phyloP scores from a whole-genome alignment of 2,888 invertebrate genomes.

The Aspidiotus rigidus region DNA sequence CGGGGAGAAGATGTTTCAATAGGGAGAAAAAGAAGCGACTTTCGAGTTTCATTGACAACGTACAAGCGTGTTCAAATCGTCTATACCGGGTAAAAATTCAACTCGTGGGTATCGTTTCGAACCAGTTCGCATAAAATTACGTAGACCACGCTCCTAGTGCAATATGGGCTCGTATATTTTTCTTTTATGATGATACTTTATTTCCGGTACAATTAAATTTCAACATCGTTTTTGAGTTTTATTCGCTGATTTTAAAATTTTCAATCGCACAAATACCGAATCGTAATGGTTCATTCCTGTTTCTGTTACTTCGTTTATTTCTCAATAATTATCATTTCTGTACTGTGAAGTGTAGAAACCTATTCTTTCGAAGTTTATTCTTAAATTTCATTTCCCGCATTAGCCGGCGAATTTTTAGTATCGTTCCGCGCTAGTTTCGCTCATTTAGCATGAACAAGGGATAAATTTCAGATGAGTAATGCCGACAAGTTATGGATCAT shows the following conservation, averaged over 20 bases:
- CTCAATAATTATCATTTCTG: neutral
- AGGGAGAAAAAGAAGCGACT: constrained; percentile 24
- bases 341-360: no score
- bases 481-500: constrained; percentile 32
- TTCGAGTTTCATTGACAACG: constrained; percentile 31
- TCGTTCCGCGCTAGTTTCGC: no score
- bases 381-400: no score
- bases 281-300: no score
- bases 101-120: constrained; percentile 14
- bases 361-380: no score
- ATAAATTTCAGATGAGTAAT: constrained; percentile 32
- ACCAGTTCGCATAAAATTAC: constrained; percentile 22
- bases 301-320: neutral
- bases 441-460: constrained; percentile 22
- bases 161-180: neutral
- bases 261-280: no score
- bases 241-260: no score
- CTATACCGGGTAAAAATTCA: constrained; percentile 21
- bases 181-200: neutral
- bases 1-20: constrained; percentile 31
- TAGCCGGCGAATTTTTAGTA: no score
- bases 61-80: constrained; percentile 9
- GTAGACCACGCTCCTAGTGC: neutral
- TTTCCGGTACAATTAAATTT: no score
- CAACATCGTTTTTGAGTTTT: no score